Percentiles rank a stretch among this genome's conserved stretches.
These are phyloP conservation scores for Clamator glandarius DNA, from an alignment of 2,797 vertebrate genomes.

Conservation along the genomic window DNA sequence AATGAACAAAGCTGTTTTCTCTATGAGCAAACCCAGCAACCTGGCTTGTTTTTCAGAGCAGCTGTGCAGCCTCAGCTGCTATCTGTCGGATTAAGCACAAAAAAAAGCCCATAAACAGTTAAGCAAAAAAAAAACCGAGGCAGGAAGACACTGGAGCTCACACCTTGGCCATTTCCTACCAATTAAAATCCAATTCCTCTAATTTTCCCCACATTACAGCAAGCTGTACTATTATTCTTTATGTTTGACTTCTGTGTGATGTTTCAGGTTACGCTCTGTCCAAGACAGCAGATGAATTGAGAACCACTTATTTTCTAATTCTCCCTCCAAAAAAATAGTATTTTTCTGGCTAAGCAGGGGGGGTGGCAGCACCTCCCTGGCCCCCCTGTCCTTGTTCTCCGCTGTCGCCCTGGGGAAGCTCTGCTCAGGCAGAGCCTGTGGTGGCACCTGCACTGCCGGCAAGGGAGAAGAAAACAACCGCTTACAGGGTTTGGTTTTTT, in stretches of 20 bases:
- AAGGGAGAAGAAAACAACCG: too few relatives aligned
- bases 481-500: not conserved
- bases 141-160: not conserved
- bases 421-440: not conserved
- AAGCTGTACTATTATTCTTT: not conserved
- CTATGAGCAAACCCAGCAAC: not conserved
- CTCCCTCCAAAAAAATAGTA: not conserved
- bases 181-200: not conserved
- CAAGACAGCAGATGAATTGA: rapidly evolving
- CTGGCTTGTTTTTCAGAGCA: not conserved
- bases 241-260: not conserved
- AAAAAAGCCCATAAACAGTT: not conserved
- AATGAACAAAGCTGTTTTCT: not conserved
- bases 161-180: not conserved
- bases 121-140: not conserved
- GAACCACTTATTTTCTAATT: not conserved
- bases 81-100: not conserved
- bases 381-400: not conserved
- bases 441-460: not conserved
- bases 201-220: not conserved
- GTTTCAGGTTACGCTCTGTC: not conserved
- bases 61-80: not conserved
- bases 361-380: not conserved
- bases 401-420: not conserved
- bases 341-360: too few relatives aligned